These are phyloP conservation scores for Tiliacea citrago DNA, from an alignment of 2,888 invertebrate species.

Conservation along the genomic window DNA sequence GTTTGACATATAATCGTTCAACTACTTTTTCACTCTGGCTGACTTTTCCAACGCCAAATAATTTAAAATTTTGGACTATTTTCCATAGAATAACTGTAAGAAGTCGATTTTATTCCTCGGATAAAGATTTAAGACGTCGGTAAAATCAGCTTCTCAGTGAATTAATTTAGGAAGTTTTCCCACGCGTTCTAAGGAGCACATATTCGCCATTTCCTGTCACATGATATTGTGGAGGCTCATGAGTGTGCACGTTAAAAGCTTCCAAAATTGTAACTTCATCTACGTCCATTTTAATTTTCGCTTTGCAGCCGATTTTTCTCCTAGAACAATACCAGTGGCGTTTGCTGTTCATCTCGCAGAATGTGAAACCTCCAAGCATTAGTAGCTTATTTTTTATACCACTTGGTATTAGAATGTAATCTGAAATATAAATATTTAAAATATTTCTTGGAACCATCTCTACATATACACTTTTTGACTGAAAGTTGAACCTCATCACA, in stretches of 20 bases:
- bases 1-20: too few species aligned
- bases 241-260: conserved; percentile 62
- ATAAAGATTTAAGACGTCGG: too few species aligned
- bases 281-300: conserved; percentile 60
- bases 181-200: conserved; percentile 36
- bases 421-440: conserved; percentile 13
- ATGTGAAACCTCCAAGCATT: conserved; percentile 67
- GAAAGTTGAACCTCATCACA: too few species aligned
- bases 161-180: not conserved
- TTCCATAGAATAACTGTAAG: too few species aligned
- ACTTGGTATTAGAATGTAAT: conserved; percentile 54
- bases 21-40: too few species aligned
- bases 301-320: conserved; percentile 61
- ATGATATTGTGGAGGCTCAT: conserved; percentile 66
- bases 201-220: conserved; percentile 61
- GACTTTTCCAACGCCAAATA: too few species aligned
- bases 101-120: too few species aligned
- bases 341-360: conserved; percentile 37
- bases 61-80: too few species aligned
- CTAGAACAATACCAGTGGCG: conserved; percentile 64
- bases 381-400: conserved; percentile 54
- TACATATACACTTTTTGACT: not conserved
- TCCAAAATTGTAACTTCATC: conserved; percentile 55
- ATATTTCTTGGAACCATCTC: not conserved
- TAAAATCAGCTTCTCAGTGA: not conserved